Conservation (phyloP, 2,113 vertebrate genomes). For the Motacilla alba region DNA sequence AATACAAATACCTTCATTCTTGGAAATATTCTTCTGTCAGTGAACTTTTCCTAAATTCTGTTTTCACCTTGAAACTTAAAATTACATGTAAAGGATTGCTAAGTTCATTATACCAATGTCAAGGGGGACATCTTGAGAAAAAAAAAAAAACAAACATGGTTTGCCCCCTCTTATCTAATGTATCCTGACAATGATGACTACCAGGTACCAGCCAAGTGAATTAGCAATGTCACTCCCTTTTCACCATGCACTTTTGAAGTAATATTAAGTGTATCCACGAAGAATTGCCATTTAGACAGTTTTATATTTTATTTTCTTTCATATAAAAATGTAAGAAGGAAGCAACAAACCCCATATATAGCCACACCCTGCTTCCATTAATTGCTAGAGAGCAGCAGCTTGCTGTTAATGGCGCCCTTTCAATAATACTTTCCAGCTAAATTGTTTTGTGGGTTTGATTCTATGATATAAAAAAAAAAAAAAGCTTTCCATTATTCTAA, state of each 20-base stretch:
- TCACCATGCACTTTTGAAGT: background rate
- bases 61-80: conserved; percentile 58
- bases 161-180: conserved; percentile 72
- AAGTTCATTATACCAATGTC: conserved; percentile 78
- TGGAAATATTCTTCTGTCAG: background rate
- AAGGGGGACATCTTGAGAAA: conserved; percentile 74
- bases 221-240: background rate
- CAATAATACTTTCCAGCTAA: conserved; percentile 95
- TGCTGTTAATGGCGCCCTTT: conserved; percentile 90
- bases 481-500: conserved; percentile 98
- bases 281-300: conserved; percentile 18
- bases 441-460: conserved; percentile 97
- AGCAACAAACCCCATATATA: conserved; percentile 61
- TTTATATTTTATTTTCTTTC: conserved; percentile 65
- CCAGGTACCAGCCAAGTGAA: background rate
- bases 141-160: conserved; percentile 66
- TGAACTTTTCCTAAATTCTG: conserved; percentile 14
- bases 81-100: conserved; percentile 76
- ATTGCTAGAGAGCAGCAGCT: conserved; percentile 83
- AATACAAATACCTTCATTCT: background rate
- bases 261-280: background rate
- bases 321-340: conserved; percentile 65
- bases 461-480: conserved; percentile 89
- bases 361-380: conserved; percentile 94
- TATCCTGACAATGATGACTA: conserved; percentile 3